Evolutionary conservation across 2,113 vertebrate species (phyloP), one percentile per base, ranked within the genome.

Genomic region (Peucedramus taeniatus): DNA sequence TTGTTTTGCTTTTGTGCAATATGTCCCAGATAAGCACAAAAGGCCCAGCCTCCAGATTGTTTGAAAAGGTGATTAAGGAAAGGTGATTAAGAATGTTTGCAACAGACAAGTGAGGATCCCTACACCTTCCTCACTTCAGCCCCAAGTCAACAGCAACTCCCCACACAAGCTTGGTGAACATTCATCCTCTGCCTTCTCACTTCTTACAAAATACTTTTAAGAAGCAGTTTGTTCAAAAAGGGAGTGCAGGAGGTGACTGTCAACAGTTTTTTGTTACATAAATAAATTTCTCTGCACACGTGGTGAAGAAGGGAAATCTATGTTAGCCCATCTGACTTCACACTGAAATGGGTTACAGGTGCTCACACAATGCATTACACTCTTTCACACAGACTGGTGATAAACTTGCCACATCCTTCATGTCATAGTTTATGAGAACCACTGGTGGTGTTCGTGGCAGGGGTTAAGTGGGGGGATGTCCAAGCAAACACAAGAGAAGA

Each of bases 151-250:
- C 1, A 14, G 27, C 47, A 76, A 13, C 40, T 64, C 66, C 35
- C 11, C 35, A 7, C 17, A 28, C 3, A 22, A 0, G 0, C 33
- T 21, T 26, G 20, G 37, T 60, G 49, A 89, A 71, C 16, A 47
- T 37, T 66, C 77, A 68, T 28, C 45, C 53, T 90, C n/a, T 33
- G 12, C 4, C 0, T 57, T 93, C 61, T 78, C 60, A 40, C 21
- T 27, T 70, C 51, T 47, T 71, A 64, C 4, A 42, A 68, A 66
- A 75, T 3, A n/a, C 50, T 37, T 72, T 21, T 45, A 84, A 42
- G 64, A 18, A 70, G 26, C 35, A 21, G n/a, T 26, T 71, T 75
- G 39, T 50, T 47, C 15, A 63, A n/a, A 66, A 72, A 30, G 9
- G 15, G 31, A 45, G n/a, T 50, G 45, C 45, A 91, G 54, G 23